Percentiles rank a stretch among this genome's conserved stretches.
phyloP scores from a whole-genome alignment of 2,888 invertebrate genomes.

The Meteorus colon region DNA sequence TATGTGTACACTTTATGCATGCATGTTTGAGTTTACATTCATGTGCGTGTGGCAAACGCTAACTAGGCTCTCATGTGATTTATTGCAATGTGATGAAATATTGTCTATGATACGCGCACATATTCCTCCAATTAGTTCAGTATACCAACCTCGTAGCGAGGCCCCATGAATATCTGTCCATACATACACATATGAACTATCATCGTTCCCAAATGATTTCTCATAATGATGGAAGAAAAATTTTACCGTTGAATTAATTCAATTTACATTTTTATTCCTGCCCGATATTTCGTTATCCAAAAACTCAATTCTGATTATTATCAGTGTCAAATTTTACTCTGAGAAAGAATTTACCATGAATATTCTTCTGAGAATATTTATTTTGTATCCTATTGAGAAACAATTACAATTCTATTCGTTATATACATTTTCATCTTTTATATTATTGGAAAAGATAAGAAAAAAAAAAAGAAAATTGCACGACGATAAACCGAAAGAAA shows the following conservation, averaged over 20 bases:
- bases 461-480: background rate
- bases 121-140: slow-evolving; percentile 6
- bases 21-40: background rate
- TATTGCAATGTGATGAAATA: slow-evolving; percentile 32
- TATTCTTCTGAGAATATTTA: background rate
- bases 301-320: background rate
- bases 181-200: background rate
- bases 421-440: background rate
- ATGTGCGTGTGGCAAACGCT: slow-evolving; percentile 13
- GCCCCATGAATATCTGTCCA: background rate
- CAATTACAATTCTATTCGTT: background rate
- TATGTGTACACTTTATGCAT: background rate
- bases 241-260: background rate
- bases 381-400: background rate
- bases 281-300: background rate
- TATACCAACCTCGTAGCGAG: background rate
- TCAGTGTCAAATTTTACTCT: background rate
- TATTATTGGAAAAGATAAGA: background rate
- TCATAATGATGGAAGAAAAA: background rate
- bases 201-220: background rate
- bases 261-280: background rate
- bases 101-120: slow-evolving; percentile 23
- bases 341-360: too few relatives aligned
- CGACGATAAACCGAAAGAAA: slow-evolving; percentile 8
- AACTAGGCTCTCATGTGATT: slow-evolving; percentile 21